A percentile compares a stretch with the other conserved stretches of the same genome.
phyloP scores from a whole-genome alignment of 2,113 vertebrate genomes.

The Platysternon megacephalum region DNA sequence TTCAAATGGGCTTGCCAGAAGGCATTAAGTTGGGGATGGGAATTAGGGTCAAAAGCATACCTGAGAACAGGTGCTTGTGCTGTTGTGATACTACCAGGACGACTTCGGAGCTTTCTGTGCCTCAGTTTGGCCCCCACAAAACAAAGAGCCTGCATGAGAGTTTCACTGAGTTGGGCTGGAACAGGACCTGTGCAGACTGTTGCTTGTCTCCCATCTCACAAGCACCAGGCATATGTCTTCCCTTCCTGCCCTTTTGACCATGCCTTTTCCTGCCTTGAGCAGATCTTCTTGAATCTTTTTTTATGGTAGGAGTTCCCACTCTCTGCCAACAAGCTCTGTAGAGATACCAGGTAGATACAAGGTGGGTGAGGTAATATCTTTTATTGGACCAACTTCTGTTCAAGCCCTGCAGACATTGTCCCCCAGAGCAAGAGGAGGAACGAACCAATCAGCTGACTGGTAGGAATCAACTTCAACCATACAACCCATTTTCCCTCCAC shows the following conservation, averaged over 20 bases:
- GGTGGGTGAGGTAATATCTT: not conserved
- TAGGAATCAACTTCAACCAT: not conserved
- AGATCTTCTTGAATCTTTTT: constrained; percentile 10
- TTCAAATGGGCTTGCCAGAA: not conserved
- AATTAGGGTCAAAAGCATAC: not conserved
- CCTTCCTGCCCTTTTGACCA: constrained; percentile 28
- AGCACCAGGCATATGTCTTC: constrained; percentile 3
- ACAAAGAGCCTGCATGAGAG: not conserved
- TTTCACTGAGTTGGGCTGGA: not conserved
- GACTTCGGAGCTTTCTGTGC: not conserved
- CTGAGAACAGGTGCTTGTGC: not conserved
- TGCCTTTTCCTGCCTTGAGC: constrained; percentile 17
- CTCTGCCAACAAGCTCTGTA: constrained; percentile 12
- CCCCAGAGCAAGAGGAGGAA: not conserved
- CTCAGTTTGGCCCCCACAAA: not conserved
- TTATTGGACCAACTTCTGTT: not conserved
- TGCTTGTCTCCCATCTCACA: not conserved
- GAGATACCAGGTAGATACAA: not conserved
- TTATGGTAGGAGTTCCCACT: not conserved
- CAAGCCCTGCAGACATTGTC: not conserved
- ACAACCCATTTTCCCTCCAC: not conserved
- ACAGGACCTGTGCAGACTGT: not conserved
- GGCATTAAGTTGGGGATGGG: not conserved
- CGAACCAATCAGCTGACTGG: not conserved
- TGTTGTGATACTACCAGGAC: not conserved